Evolutionary conservation across 2,888 invertebrate species (phyloP), one percentile per base, ranked within the genome.

Genomic region (Ypsolopha sequella): DNA sequence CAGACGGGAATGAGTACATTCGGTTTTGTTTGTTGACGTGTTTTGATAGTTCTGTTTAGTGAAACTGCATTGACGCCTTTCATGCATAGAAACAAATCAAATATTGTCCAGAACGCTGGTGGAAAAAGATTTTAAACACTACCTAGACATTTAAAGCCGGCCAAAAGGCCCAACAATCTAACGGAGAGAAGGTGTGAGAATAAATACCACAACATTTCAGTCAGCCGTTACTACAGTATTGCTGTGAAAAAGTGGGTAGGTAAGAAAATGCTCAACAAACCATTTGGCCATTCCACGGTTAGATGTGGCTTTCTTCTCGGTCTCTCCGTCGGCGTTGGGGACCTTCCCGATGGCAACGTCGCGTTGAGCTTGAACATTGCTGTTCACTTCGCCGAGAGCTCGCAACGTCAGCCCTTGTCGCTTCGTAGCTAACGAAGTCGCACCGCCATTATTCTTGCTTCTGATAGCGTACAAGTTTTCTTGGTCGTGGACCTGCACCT

Each of bases 371-470:
- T 76, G 78, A 2, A 80, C 68, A 60, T 87, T 87, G 2, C 74
- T 70, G 55, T 76, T 80, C 41, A 86, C 60, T 55, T 87, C 87
- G 8, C 82, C 85, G 36, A 87, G 64, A 41, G 77, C 82, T 13
- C 86, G 76, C 39, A 72, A 65, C 8, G 65, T 58, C 55, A 76
- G 58, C 6, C 77, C 80, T 57, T 68, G 72, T 9, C 71, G 73
- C 55, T 80, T 84, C 0, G 61, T 57, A 6, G 78, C 70, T 51
- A 75, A 50, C 10, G 57, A n/a, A 39, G 10, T 11, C 8, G 34
- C 10, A n/a, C 10, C 59, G 48, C 65, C 57, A 55, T 69, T 73
- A 48, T 59, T 58, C 60, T 82, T 80, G 10, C 73, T 77, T 62
- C 74, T 79, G 6, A 60, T 50, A 6, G 62, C 71, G 53, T 74